These are phyloP conservation scores for Sylvilagus floridanus DNA, from an alignment of 2,797 vertebrate species.

Conservation along the genomic window DNA sequence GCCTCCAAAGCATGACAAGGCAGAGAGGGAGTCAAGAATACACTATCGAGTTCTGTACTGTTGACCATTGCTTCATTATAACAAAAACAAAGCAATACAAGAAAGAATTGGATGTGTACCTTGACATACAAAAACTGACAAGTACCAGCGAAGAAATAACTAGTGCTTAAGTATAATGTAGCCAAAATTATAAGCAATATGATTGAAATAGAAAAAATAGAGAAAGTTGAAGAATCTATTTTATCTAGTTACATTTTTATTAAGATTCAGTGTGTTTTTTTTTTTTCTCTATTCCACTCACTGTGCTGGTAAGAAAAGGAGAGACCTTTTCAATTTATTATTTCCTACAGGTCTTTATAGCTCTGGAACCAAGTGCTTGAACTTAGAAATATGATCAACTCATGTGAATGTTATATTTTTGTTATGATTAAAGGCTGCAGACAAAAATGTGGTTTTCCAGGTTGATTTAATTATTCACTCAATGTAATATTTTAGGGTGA, in stretches of 20 bases:
- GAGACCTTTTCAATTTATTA: not conserved
- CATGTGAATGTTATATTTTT: not conserved
- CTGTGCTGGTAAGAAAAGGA: not conserved
- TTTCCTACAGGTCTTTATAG: not conserved
- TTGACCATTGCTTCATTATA: not conserved
- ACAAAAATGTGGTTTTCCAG: slow-evolving; percentile 35
- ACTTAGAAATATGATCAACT: not conserved
- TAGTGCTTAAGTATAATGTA: not conserved
- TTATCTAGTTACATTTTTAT: slow-evolving; percentile 26
- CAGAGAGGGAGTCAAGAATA: not conserved
- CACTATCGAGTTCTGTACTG: not conserved
- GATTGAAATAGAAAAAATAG: not conserved
- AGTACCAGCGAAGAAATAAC: not conserved
- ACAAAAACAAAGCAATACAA: not conserved
- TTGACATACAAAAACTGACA: not conserved
- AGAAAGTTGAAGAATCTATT: not conserved
- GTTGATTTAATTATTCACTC: not conserved
- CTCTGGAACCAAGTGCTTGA: not conserved
- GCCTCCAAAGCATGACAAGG: not conserved
- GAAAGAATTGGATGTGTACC: not conserved
- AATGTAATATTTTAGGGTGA: slow-evolving; percentile 6
- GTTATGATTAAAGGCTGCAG: slow-evolving; percentile 12
- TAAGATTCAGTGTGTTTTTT: not conserved
- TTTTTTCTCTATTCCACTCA: not conserved
- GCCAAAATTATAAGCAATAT: not conserved